phyloP scores from a whole-genome alignment of 2,888 invertebrate genomes.

The Sycophila texana region DNA sequence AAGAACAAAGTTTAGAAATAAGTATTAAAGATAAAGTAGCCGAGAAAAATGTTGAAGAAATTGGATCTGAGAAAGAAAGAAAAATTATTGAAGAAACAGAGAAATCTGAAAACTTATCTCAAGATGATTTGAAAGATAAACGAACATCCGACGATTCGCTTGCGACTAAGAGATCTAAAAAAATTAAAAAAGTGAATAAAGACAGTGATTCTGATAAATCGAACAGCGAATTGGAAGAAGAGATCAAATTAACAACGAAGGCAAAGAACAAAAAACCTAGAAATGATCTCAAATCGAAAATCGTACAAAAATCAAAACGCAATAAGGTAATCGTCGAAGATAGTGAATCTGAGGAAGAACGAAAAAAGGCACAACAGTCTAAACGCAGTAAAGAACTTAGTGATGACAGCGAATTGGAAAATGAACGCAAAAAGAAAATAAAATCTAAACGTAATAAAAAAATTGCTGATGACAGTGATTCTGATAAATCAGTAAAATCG shows the following conservation, averaged over 20 bases:
- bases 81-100: background rate
- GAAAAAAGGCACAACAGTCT: background rate
- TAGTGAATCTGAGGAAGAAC: too few species aligned
- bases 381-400: background rate
- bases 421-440: background rate
- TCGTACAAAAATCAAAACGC: too few species aligned
- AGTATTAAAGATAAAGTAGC: background rate
- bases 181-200: too few species aligned
- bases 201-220: too few species aligned
- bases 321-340: too few species aligned
- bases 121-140: too few species aligned
- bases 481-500: slow-evolving; percentile 26
- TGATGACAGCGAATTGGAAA: background rate
- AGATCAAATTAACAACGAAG: too few species aligned
- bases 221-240: too few species aligned
- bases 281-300: background rate
- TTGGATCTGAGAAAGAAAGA: slow-evolving; percentile 4
- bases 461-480: slow-evolving; percentile 19
- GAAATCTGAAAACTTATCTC: background rate
- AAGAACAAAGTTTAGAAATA: slow-evolving; percentile 7
- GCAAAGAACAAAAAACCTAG: too few species aligned
- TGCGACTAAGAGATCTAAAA: too few species aligned
- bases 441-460: slow-evolving; percentile 2
- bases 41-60: background rate
- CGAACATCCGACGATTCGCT: too few species aligned